A percentile compares a stretch with the other conserved stretches of the same genome.
Evolutionary conservation across 2,797 vertebrate genomes (phyloP).

Genomic region (Cygnus olor): DNA sequence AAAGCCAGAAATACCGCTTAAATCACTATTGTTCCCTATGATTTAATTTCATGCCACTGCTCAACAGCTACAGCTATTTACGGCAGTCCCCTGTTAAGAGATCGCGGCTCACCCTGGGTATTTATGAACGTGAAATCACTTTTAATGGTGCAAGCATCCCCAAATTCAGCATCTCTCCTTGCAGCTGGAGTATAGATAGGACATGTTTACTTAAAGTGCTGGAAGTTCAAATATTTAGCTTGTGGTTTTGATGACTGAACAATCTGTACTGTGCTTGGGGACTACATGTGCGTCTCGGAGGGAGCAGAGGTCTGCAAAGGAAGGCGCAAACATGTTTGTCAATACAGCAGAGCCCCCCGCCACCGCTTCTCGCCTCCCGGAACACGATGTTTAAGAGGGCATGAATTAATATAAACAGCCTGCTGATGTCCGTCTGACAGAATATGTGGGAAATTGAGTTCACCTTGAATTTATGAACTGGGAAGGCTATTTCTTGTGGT

Average conservation of each 20-base stretch:
- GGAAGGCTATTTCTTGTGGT: conserved; percentile 76
- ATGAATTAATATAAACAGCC: conserved; percentile 68
- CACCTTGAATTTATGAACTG: conserved; percentile 80
- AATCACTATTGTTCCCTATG: conserved; percentile 48
- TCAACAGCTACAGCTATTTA: conserved; percentile 63
- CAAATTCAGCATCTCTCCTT: conserved; percentile 51
- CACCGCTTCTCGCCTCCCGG: background rate
- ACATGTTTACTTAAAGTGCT: conserved; percentile 35
- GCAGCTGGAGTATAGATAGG: conserved; percentile 54
- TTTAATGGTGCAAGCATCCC: background rate
- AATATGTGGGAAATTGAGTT: conserved; percentile 74
- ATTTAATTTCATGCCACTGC: conserved; percentile 51
- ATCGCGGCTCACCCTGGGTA: conserved; percentile 19
- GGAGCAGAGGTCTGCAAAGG: background rate
- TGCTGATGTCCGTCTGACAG: conserved; percentile 74
- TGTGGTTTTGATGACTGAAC: conserved; percentile 11
- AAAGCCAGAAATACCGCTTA: conserved; percentile 48
- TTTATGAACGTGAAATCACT: conserved; percentile 10
- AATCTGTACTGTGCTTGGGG: background rate
- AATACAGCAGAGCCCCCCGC: background rate
- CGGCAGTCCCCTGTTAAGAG: conserved; percentile 9
- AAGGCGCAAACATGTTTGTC: conserved; percentile 69
- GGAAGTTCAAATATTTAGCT: conserved; percentile 66
- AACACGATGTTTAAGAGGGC: conserved; percentile 35
- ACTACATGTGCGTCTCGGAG: background rate